These are phyloP conservation scores for Saccostrea echinata DNA, from an alignment of 1,140 invertebrate genomes.

Conservation along the genomic window DNA sequence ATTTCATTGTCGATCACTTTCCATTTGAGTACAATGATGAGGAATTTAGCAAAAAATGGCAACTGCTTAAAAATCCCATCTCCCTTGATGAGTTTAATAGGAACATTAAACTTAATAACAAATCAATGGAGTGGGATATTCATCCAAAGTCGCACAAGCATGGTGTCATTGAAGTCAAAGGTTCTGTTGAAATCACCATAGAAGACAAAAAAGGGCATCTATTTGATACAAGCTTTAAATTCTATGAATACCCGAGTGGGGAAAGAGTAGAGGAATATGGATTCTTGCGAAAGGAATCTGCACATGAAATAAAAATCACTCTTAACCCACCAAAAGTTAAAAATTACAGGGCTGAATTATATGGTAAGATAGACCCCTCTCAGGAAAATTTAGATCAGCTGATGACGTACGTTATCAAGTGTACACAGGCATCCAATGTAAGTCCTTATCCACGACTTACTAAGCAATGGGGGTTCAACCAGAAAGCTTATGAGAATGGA, in stretches of 20 bases:
- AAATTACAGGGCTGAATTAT: neutral
- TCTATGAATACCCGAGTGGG: neutral
- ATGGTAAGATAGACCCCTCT: neutral
- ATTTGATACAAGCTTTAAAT: neutral
- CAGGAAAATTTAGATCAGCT: neutral
- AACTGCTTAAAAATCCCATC: slow-evolving; percentile 61
- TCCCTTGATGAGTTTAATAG: slow-evolving; percentile 58
- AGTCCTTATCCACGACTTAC: neutral
- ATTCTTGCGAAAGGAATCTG: neutral
- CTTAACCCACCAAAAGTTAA: neutral
- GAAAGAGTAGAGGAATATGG: neutral
- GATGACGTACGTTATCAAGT: neutral
- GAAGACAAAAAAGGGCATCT: neutral
- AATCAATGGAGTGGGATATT: slow-evolving; percentile 31
- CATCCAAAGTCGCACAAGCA: slow-evolving; percentile 28
- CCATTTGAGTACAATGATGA: slow-evolving; percentile 76
- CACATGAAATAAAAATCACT: neutral
- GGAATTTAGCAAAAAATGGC: slow-evolving; percentile 59
- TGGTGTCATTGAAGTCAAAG: slow-evolving; percentile 27
- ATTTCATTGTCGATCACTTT: slow-evolving; percentile 81
- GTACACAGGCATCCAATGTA: neutral
- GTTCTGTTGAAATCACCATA: neutral
- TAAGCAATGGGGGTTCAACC: neutral
- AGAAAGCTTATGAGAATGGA: slow-evolving; percentile 4
- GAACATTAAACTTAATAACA: neutral